These are phyloP conservation scores for Columba janthina DNA, from an alignment of 2,113 vertebrate species.

Conservation along the genomic window DNA sequence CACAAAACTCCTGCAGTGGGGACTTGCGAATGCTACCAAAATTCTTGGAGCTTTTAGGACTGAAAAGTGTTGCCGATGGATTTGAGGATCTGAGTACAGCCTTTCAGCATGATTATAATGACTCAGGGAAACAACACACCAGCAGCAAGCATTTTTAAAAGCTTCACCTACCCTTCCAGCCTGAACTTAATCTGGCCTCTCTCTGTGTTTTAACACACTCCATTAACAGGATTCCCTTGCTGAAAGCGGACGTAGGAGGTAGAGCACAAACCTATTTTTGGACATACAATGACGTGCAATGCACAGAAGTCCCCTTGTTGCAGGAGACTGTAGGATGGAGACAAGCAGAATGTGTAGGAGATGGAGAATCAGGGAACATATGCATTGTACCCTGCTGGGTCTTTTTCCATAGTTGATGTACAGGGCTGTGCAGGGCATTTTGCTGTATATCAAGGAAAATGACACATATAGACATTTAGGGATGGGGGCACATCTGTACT, in stretches of 20 bases:
- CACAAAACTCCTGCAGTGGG: not conserved
- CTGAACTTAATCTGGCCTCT: not conserved
- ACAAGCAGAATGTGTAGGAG: not conserved
- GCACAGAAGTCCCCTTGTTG: not conserved
- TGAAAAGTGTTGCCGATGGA: not conserved
- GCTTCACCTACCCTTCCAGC: not conserved
- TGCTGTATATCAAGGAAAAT: not conserved
- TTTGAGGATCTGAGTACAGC: not conserved
- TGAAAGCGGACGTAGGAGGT: not conserved
- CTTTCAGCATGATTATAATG: not conserved
- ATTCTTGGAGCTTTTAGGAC: not conserved
- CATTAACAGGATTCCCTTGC: conserved; percentile 25
- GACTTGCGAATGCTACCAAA: not conserved
- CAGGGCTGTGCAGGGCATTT: not conserved
- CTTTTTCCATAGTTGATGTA: no score
- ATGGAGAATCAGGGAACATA: not conserved
- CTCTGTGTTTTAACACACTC: conserved; percentile 1
- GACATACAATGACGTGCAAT: fast-evolving
- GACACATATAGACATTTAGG: not conserved
- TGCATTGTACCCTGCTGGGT: not conserved
- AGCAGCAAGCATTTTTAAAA: not conserved
- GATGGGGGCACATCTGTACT: not conserved
- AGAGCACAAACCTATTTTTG: conserved; percentile 13
- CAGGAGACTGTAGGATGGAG: not conserved
- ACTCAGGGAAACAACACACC: not conserved